A percentile compares a stretch with the other conserved stretches of the same genome.
Conservation (phyloP, 2,113 vertebrate genomes). For the Carassius carassius region DNA sequence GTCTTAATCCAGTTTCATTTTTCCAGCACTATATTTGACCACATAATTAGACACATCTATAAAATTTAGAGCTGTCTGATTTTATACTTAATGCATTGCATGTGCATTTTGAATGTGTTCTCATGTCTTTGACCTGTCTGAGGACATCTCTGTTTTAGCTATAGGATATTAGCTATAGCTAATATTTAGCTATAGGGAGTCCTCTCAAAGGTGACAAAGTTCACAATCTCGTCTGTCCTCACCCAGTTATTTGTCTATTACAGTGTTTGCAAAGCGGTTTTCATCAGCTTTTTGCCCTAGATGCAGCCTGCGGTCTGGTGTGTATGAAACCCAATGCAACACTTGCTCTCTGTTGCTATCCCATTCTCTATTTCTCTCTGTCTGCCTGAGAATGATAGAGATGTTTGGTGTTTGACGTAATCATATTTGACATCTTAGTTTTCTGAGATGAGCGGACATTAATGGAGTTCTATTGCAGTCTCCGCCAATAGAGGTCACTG, state of each 20-base stretch:
- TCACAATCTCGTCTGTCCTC: not conserved
- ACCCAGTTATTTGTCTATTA: conserved; percentile 28
- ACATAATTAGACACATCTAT: not conserved
- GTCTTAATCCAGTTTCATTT: too few species aligned
- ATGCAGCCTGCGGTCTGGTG: conserved; percentile 20
- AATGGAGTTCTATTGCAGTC: not conserved
- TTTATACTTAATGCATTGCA: not conserved
- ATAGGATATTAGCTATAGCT: too few species aligned
- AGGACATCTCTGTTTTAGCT: conserved; percentile 11
- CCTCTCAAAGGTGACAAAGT: not conserved
- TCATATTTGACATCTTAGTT: conserved; percentile 24
- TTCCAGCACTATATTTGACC: not conserved
- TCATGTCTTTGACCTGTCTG: conserved; percentile 3
- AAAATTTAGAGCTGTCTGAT: not conserved
- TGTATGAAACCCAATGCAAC: conserved; percentile 2
- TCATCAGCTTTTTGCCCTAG: conserved; percentile 39
- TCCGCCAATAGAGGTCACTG: conserved; percentile 52
- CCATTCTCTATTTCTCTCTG: not conserved
- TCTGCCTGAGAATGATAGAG: conserved; percentile 39
- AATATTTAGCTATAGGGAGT: not conserved
- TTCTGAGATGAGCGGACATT: conserved; percentile 5
- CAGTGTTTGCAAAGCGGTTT: conserved; percentile 34
- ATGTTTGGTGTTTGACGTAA: conserved; percentile 37
- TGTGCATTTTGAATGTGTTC: not conserved
- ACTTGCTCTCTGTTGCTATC: not conserved